These are phyloP conservation scores for Agonum fuliginosum DNA, from an alignment of 2,888 invertebrate genomes.

Conservation along the genomic window DNA sequence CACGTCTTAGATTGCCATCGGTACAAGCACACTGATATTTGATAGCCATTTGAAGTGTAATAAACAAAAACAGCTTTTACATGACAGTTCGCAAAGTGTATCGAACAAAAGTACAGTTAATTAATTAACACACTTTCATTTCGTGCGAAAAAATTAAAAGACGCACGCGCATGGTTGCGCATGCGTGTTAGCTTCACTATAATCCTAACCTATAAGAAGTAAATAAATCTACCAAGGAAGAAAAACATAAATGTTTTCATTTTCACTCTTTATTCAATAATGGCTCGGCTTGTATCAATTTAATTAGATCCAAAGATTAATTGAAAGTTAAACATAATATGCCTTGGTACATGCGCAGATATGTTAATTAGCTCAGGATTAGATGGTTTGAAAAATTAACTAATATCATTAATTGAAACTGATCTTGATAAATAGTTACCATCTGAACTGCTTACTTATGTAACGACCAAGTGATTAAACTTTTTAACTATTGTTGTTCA, in stretches of 20 bases:
- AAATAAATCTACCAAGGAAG: conserved; percentile 10
- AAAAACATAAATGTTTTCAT: conserved; percentile 25
- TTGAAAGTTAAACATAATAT: conserved; percentile 43
- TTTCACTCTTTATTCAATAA: conserved; percentile 47
- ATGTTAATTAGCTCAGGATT: conserved; percentile 33
- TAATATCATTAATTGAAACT: conserved; percentile 44
- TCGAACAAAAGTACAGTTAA: conserved; percentile 59
- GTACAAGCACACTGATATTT: conserved; percentile 60
- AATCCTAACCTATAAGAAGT: neutral
- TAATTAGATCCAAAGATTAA: conserved; percentile 37
- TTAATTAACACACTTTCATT: conserved; percentile 61
- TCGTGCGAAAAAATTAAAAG: conserved; percentile 55
- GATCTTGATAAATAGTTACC: conserved; percentile 32
- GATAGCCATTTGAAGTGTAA: conserved; percentile 60
- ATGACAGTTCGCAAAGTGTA: conserved; percentile 60
- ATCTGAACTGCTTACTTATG: conserved; percentile 10
- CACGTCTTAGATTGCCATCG: conserved; percentile 58
- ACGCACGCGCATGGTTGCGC: conserved; percentile 31
- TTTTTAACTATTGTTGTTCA: conserved; percentile 13
- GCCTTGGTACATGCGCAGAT: conserved; percentile 14
- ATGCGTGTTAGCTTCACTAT: conserved; percentile 32
- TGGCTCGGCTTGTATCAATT: conserved; percentile 13
- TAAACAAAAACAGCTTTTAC: conserved; percentile 60
- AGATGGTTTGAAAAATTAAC: conserved; percentile 25
- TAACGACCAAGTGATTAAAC: neutral